Evolutionary conservation across 2,888 invertebrate species (phyloP), one percentile per base, ranked within the genome.

Genomic region (Escarpia spicata): DNA sequence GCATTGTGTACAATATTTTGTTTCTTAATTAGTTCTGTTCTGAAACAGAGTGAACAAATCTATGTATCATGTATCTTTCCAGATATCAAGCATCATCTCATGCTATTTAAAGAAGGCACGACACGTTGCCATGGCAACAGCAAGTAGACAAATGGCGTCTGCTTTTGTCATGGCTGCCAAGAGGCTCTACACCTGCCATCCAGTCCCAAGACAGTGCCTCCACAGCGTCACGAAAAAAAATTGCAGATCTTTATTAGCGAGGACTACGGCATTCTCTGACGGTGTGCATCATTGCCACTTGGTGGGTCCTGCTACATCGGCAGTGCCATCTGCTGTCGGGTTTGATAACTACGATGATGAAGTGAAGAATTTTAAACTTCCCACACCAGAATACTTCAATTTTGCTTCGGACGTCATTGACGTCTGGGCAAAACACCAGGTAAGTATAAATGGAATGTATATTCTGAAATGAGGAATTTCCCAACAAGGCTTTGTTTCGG

Each of bases 371-470:
- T 95, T 94, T 92, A 92, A 93, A 52, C 89, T 95, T 90, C 52
- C 92, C 15, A 94, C 94, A n/a, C 96, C 96, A 12, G 94, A 95
- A 92, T 95, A 95, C 90, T 96, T 95, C 93, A 96, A 96, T 93
- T 96, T 96, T 95, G 95, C 96, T 58, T 93, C 94, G 91, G 96
- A 96, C 95, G 95, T 96, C 9, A 94, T 96, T 91, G 96, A 96
- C 93, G 93, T 94, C 37, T 96, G 96, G 96, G 96, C 96, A n/a
- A 93, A 92, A 91, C 94, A 94, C 92, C 91, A 45, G 91, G 91
- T 26, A 43, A 91, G 91, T 91, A 43, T 95, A 95, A 43, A 90
- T 91, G 58, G 94, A 93, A 92, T 43, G 92, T 92, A 58, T 12
- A 43, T 60, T 31, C 19, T 90, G 10, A 92, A 95, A 95, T 19